These are phyloP conservation scores for Cephus runcator DNA, from an alignment of 2,888 invertebrate genomes.

Conservation along the genomic window DNA sequence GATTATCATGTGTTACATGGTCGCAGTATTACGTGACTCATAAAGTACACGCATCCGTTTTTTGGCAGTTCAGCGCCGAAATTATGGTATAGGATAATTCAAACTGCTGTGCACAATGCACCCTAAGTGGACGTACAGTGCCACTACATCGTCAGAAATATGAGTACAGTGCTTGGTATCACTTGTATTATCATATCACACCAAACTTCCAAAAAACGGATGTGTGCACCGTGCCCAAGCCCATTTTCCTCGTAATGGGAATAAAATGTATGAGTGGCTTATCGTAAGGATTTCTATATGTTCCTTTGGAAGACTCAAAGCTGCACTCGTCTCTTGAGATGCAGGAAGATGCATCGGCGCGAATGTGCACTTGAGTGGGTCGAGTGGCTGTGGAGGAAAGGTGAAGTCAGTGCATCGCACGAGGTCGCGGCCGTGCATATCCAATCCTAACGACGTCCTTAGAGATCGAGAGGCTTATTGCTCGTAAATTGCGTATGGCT, in stretches of 20 bases:
- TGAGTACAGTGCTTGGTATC: no score
- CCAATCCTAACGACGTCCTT: slow-evolving; percentile 57
- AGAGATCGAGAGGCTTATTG: slow-evolving; percentile 52
- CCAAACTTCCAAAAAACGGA: no score
- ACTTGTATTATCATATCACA: no score
- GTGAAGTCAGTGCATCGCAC: slow-evolving; percentile 51
- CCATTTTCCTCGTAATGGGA: not conserved
- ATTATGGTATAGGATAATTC: no score
- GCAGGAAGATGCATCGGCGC: slow-evolving; percentile 14
- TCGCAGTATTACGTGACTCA: no score
- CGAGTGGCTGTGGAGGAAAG: slow-evolving; percentile 38
- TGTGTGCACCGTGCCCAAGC: not conserved
- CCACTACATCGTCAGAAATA: no score
- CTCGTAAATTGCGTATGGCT: slow-evolving; percentile 59
- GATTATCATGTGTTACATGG: not conserved
- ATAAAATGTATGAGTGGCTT: not conserved
- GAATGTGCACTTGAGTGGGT: slow-evolving; percentile 9
- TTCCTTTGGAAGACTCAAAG: not conserved
- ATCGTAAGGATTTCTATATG: not conserved
- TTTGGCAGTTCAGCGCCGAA: no score
- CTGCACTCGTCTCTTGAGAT: slow-evolving; percentile 16
- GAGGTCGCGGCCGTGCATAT: slow-evolving; percentile 60
- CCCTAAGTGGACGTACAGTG: no score
- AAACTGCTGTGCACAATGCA: no score
- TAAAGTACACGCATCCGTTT: no score